Percentiles rank a stretch among this genome's conserved stretches.
These are phyloP conservation scores for Heliconius sara DNA, from an alignment of 2,888 invertebrate genomes.

Conservation along the genomic window DNA sequence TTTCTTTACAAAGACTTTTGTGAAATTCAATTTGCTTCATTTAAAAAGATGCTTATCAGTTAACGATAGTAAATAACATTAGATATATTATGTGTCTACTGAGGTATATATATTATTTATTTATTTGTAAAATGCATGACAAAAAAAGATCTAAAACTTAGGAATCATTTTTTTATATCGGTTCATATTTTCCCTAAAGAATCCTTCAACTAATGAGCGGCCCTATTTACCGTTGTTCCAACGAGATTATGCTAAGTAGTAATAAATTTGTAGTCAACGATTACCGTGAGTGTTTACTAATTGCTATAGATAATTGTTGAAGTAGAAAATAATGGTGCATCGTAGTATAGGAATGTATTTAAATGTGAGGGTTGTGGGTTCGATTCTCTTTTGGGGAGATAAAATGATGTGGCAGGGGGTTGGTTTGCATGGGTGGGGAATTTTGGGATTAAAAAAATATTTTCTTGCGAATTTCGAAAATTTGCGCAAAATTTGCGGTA, in stretches of 20 bases:
- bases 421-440: too few relatives aligned
- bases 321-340: neutral
- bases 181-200: neutral
- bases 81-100: neutral
- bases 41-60: neutral
- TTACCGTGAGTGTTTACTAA: conserved; percentile 5
- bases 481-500: too few relatives aligned
- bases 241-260: conserved; percentile 10
- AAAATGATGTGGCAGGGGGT: too few relatives aligned
- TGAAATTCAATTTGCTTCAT: too few relatives aligned
- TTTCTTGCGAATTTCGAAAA: too few relatives aligned
- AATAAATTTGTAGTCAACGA: neutral
- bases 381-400: neutral
- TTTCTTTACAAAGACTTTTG: too few relatives aligned
- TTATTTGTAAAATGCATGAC: neutral
- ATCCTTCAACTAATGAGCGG: neutral
- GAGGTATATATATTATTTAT: neutral
- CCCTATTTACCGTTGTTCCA: neutral
- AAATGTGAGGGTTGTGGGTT: neutral
- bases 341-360: neutral
- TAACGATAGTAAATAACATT: neutral
- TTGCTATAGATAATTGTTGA: conserved; percentile 3
- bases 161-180: neutral
- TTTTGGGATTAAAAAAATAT: too few relatives aligned
- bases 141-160: neutral